Evolutionary conservation across 2,888 invertebrate species (phyloP).

Genomic region (Malachius bipustulatus): DNA sequence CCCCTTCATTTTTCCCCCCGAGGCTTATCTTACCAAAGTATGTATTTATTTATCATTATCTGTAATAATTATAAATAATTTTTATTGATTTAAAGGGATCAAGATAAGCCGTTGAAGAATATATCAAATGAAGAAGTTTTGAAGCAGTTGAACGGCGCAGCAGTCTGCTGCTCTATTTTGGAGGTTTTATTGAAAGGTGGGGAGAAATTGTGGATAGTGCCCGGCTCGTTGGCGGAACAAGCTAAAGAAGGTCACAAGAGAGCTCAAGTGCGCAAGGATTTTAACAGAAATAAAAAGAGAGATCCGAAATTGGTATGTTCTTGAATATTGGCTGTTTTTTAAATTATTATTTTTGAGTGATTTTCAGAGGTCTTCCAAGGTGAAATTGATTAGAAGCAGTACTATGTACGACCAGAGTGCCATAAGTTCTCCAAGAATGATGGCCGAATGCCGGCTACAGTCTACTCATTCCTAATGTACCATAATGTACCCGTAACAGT

Average conservation of each 20-base stretch:
- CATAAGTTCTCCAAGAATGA: constrained; percentile 30
- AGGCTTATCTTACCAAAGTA: constrained; percentile 36
- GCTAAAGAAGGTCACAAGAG: constrained; percentile 37
- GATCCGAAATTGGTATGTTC: background rate
- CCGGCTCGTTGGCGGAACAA: constrained; percentile 56
- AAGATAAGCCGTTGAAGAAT: constrained; percentile 25
- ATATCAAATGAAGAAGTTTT: constrained; percentile 29
- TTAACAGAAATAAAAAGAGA: constrained; percentile 28
- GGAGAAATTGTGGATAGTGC: constrained; percentile 69
- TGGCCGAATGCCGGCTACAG: constrained; percentile 27
- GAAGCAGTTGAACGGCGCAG: constrained; percentile 68
- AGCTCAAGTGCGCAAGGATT: constrained; percentile 30
- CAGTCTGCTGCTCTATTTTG: constrained; percentile 76
- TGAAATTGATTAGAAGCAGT: constrained; percentile 32
- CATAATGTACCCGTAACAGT: too few relatives aligned
- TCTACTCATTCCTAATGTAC: too few relatives aligned
- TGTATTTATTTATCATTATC: constrained; percentile 14
- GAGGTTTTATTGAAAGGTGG: constrained; percentile 70
- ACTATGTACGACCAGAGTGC: constrained; percentile 33
- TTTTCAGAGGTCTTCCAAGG: constrained; percentile 27
- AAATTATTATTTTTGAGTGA: background rate
- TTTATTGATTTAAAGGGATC: constrained; percentile 21
- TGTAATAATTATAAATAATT: background rate
- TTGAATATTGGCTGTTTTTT: constrained; percentile 1
- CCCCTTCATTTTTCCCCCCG: constrained; percentile 84